Evolutionary conservation across 1,140 invertebrate species (phyloP).

Genomic region (Theocolax elegans): DNA sequence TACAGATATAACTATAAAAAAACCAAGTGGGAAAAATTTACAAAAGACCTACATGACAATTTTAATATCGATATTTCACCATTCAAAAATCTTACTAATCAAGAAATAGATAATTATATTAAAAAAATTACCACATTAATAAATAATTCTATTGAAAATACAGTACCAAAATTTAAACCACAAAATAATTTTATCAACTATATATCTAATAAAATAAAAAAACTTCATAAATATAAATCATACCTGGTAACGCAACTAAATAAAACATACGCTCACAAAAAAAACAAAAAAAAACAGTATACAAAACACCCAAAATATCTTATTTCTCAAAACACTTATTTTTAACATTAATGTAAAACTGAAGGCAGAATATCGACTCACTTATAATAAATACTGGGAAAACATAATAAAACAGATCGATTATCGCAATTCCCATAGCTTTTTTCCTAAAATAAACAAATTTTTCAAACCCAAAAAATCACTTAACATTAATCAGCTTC

Average conservation of each 20-base stretch:
- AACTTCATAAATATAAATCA: conserved; percentile 10
- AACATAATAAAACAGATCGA: background rate
- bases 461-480: background rate
- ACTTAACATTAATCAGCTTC: background rate
- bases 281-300: background rate
- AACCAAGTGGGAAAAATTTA: conserved; percentile 13
- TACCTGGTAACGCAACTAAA: background rate
- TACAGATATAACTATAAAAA: conserved; percentile 7
- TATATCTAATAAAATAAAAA: conserved; percentile 6
- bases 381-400: background rate
- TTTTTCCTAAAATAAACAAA: conserved; percentile 10
- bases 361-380: background rate
- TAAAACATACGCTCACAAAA: background rate
- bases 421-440: background rate
- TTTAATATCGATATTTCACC: background rate
- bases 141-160: background rate
- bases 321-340: background rate
- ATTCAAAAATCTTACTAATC: background rate
- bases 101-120: background rate
- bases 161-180: background rate
- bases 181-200: background rate
- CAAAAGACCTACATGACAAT: background rate
- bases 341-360: background rate
- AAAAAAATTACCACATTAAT: background rate
- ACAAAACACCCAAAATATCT: background rate